Conservation (phyloP, 2,888 invertebrate genomes). For the Anoplius nigerrimus region DNA sequence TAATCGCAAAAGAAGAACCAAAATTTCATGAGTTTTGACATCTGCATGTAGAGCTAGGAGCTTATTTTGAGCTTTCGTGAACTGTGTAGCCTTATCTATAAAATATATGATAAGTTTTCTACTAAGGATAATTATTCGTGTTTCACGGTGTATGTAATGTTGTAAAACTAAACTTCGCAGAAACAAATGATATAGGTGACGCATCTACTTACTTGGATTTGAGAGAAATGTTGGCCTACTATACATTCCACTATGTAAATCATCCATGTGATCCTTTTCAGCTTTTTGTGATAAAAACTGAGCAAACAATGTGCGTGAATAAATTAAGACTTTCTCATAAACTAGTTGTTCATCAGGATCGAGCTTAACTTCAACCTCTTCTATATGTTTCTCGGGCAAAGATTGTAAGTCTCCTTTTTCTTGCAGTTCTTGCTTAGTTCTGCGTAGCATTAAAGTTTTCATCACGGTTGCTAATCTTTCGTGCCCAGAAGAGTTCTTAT, state of each 20-base stretch:
- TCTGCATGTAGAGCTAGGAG: conserved; percentile 66
- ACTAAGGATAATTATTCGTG: neutral
- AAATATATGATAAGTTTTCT: conserved; percentile 18
- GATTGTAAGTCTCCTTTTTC: conserved; percentile 79
- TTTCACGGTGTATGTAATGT: neutral
- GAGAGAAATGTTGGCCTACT: conserved; percentile 41
- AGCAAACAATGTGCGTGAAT: conserved; percentile 85
- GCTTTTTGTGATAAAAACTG: conserved; percentile 86
- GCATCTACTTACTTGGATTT: conserved; percentile 42
- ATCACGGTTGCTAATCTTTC: conserved; percentile 90
- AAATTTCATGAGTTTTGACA: conserved; percentile 79
- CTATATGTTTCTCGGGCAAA: conserved; percentile 80
- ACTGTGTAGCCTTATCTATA: conserved; percentile 60
- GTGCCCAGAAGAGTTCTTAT: conserved; percentile 86
- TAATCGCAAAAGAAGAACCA: conserved; percentile 88
- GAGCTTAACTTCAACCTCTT: conserved; percentile 80
- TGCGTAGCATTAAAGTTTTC: conserved; percentile 88
- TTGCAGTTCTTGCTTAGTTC: conserved; percentile 90
- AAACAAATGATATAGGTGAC: neutral
- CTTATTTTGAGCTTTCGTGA: conserved; percentile 67
- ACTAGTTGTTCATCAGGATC: conserved; percentile 84
- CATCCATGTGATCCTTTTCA: conserved; percentile 77
- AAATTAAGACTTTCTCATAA: conserved; percentile 85
- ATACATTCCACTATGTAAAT: conserved; percentile 55
- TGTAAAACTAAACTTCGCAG: neutral